Evolutionary conservation across 2,113 vertebrate species (phyloP).

Genomic region (Oreochromis spilurus): DNA sequence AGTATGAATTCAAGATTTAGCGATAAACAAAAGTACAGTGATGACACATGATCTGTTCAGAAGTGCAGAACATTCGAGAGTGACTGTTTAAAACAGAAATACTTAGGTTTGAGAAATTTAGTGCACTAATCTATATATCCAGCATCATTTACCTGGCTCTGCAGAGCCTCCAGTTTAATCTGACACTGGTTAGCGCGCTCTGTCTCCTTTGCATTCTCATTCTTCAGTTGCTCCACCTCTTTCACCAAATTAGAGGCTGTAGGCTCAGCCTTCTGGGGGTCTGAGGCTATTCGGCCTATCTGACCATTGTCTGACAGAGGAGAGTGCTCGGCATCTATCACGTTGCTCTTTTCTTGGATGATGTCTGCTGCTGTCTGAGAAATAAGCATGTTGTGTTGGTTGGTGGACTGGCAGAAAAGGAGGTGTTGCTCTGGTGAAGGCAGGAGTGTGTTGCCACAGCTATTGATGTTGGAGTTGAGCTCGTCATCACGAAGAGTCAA

Average conservation of each 20-base stretch:
- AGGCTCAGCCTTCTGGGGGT: not conserved
- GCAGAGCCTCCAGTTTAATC: slow-evolving; percentile 69
- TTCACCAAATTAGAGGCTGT: slow-evolving; percentile 1
- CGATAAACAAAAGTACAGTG: not conserved
- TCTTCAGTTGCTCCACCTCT: slow-evolving; percentile 57
- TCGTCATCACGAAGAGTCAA: slow-evolving; percentile 53
- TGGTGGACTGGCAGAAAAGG: slow-evolving; percentile 57
- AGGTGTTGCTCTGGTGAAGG: slow-evolving; percentile 43
- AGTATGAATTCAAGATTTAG: not conserved
- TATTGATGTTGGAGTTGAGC: slow-evolving; percentile 40
- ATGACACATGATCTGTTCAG: not conserved
- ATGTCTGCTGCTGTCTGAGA: slow-evolving; percentile 33
- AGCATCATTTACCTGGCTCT: slow-evolving; percentile 58
- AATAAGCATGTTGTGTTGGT: slow-evolving; percentile 53
- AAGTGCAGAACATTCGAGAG: not conserved
- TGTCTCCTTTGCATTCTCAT: slow-evolving; percentile 51
- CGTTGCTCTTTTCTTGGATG: slow-evolving; percentile 15
- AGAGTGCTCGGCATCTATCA: not conserved
- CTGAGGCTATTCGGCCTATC: not conserved
- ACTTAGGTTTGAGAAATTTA: not conserved
- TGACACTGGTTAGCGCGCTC: slow-evolving; percentile 57
- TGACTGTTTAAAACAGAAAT: not conserved
- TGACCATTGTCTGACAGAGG: not conserved
- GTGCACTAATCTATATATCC: not conserved
- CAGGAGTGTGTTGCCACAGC: slow-evolving; percentile 24